Percentiles rank a stretch among this genome's conserved stretches.
Conservation (phyloP, 2,888 invertebrate species). For the Aphrophora alni region DNA sequence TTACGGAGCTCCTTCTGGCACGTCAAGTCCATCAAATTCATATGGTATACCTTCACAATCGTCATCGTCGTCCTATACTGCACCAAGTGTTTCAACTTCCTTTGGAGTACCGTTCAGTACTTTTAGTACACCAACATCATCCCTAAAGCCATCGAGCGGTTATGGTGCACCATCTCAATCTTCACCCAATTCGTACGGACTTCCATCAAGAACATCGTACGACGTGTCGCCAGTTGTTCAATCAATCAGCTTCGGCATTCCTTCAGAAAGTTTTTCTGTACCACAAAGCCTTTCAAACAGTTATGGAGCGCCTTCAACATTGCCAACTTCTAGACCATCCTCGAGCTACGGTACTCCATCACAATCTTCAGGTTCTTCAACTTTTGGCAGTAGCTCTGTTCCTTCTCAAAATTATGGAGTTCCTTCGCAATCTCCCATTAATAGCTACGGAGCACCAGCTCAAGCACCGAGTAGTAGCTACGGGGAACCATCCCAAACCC, state of each 20-base stretch:
- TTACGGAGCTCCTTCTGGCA: constrained; percentile 39
- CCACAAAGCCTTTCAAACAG: background rate
- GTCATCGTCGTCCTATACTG: background rate
- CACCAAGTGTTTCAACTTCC: background rate
- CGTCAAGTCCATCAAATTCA: background rate
- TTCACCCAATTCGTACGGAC: constrained; percentile 35
- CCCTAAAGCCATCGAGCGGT: constrained; percentile 23
- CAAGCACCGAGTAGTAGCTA: constrained; percentile 29
- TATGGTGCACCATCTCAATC: constrained; percentile 38
- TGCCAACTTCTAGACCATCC: constrained; percentile 41
- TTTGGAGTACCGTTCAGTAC: background rate
- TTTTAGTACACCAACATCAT: constrained; percentile 37
- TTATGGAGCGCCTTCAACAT: constrained; percentile 45
- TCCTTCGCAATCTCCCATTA: background rate
- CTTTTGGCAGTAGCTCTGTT: constrained; percentile 34
- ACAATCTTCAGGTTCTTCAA: constrained; percentile 30
- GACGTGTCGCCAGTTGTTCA: constrained; percentile 19
- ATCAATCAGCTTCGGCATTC: constrained; percentile 39
- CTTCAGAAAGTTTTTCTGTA: background rate
- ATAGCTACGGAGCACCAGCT: background rate
- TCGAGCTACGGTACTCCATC: constrained; percentile 47
- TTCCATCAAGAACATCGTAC: constrained; percentile 14
- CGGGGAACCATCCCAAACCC: constrained; percentile 26
- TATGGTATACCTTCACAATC: too few relatives aligned
- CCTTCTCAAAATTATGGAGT: constrained; percentile 38